Base-by-base conservation (phyloP, 2,888 invertebrate genomes). In the Melikaiella ostensackeni region DNA sequence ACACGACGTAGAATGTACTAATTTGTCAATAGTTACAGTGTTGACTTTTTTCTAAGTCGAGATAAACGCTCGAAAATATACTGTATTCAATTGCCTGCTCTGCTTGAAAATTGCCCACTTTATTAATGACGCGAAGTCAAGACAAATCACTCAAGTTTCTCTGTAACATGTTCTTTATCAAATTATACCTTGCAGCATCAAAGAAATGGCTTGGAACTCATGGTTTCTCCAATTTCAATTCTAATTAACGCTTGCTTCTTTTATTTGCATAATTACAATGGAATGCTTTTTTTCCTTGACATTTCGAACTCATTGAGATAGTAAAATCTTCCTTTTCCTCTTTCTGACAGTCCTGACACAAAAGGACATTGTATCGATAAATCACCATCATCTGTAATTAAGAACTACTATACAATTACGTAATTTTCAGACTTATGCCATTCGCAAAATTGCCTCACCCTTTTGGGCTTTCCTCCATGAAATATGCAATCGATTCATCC, bases 11-110 rank as follows among this genome's bases (percentile, higher is more conserved):
- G 24, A 64, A 35, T 64, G 64, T 42, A 42, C 21, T 50, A 70
- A 70, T 70, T 70, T 50, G 70, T 50, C 46, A 70, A 46, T 70
- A 42, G 64, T 50, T 50, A n/a, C 30, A 33, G 1, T 27, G 27
- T 70, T 30, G 30, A 30, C 27, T 70, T 50, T 9, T 70, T n/a
- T 19, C 19, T 30, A 42, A 46, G 27, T 50, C n/a, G 27, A 9
- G 50, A 50, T 70, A 70, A 50, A 27, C 19, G n/a, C 30, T 24
- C 19, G 16, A 27, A 64, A 64, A 46, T 70, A 46, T 70, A 50
- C 13, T 70, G n/a, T 70, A 27, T 50, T 46, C 19, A 27, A 46
- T 70, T 70, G 42, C 38, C 21, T 42, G 24, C 24, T 21, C 24
- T 21, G 5, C 21, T 24, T 64, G 64, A 64, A 64, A 64, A 42